phyloP scores from a whole-genome alignment of 2,113 vertebrate species.

The Ciconia maguari region DNA sequence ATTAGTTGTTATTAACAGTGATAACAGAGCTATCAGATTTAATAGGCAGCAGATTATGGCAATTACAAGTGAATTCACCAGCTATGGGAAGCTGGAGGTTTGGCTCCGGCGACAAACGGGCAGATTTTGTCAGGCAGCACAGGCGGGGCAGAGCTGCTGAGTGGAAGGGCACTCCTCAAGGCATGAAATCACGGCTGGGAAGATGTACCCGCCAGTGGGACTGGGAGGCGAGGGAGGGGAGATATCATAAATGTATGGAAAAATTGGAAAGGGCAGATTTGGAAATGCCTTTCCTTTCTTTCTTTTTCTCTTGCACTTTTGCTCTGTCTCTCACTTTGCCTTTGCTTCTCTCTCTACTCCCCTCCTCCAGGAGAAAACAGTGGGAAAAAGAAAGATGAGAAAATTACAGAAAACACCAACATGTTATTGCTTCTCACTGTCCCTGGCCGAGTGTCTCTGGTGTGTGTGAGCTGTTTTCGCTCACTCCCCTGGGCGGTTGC shows the following conservation, averaged over 20 bases:
- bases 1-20: slow-evolving; percentile 58
- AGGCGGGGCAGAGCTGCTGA: accelerated
- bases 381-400: not conserved
- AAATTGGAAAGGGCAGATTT: not conserved
- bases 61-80: not conserved
- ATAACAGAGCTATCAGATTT: slow-evolving; percentile 43
- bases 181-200: not conserved
- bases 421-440: not conserved
- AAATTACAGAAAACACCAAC: not conserved
- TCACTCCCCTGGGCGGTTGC: accelerated
- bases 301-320: not conserved
- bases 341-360: not conserved
- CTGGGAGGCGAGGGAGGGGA: accelerated
- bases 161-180: not conserved
- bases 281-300: not conserved
- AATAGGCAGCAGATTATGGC: slow-evolving; percentile 23
- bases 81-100: not conserved
- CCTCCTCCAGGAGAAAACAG: not conserved
- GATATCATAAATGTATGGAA: not conserved
- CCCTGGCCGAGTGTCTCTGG: not conserved
- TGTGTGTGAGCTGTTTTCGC: not conserved
- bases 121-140: not conserved
- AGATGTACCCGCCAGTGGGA: not conserved
- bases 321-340: not conserved
- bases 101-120: not conserved